Evolutionary conservation across 2,888 invertebrate genomes (phyloP).

Genomic region (Neoascia interrupta): DNA sequence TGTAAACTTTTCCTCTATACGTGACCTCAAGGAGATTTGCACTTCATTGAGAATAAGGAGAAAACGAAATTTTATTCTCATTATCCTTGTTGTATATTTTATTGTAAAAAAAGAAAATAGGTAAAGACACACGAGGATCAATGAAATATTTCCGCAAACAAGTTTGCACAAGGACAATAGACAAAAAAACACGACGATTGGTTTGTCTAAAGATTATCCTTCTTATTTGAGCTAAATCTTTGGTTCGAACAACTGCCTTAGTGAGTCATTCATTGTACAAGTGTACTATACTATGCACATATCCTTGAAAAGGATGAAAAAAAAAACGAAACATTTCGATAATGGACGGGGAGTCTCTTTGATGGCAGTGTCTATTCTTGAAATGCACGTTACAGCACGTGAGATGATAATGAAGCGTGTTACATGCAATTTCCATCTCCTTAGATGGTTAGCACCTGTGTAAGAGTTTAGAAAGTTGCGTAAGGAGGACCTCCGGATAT

Average conservation of each 20-base stretch:
- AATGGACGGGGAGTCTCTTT: constrained; percentile 30
- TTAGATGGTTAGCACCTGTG: constrained; percentile 45
- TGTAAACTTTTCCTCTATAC: constrained; percentile 23
- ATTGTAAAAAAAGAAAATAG: constrained; percentile 41
- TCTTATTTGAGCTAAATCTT: constrained; percentile 37
- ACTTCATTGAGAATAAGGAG: too few species aligned
- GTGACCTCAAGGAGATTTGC: constrained; percentile 55
- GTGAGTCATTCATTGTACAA: constrained; percentile 33
- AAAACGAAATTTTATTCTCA: constrained; percentile 27
- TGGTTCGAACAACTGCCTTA: constrained; percentile 28
- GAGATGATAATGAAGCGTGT: constrained; percentile 50
- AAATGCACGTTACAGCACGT: constrained; percentile 53
- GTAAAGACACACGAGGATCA: constrained; percentile 41
- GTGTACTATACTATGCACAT: not conserved
- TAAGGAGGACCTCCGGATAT: constrained; percentile 23
- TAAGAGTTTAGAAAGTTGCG: constrained; percentile 47
- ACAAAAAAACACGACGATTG: constrained; percentile 41
- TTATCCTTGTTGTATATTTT: constrained; percentile 47
- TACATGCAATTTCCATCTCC: not conserved
- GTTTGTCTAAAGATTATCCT: constrained; percentile 62
- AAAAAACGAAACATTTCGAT: too few species aligned
- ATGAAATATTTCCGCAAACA: constrained; percentile 68
- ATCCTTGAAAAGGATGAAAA: constrained; percentile 42
- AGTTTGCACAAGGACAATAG: constrained; percentile 39
- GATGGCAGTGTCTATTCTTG: constrained; percentile 15